Evolutionary conservation across 1,140 invertebrate species (phyloP).

Genomic region (Megathymus violae): DNA sequence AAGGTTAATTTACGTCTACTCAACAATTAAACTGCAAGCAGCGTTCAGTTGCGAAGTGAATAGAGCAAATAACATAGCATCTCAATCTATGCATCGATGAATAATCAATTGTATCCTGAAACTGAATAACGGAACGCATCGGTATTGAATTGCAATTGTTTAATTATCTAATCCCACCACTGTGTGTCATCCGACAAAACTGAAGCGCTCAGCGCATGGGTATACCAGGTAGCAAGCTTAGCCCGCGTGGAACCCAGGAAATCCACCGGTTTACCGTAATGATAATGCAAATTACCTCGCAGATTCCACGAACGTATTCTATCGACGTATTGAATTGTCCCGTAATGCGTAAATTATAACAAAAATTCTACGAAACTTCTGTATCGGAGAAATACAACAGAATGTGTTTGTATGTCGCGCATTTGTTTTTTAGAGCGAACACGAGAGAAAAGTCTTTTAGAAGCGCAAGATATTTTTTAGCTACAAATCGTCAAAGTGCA

Average conservation of each 20-base stretch:
- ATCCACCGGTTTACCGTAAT: slow-evolving; percentile 21
- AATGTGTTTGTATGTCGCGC: background rate
- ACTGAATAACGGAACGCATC: slow-evolving; percentile 2
- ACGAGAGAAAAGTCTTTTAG: slow-evolving; percentile 27
- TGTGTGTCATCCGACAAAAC: background rate
- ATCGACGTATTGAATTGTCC: slow-evolving; percentile 17
- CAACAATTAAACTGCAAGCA: background rate
- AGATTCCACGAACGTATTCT: slow-evolving; percentile 22
- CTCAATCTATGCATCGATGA: slow-evolving; percentile 1
- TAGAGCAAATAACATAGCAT: background rate
- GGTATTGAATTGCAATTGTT: slow-evolving; percentile 9
- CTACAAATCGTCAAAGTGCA: slow-evolving; percentile 37
- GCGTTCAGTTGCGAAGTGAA: background rate
- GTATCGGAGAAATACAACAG: background rate
- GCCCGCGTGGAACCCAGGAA: slow-evolving; percentile 3
- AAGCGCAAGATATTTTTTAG: slow-evolving; percentile 30
- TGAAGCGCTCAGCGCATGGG: background rate
- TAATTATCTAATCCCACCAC: slow-evolving; percentile 15
- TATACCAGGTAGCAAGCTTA: slow-evolving; percentile 18
- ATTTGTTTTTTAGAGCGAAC: slow-evolving; percentile 19
- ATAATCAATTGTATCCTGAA: slow-evolving; percentile 3
- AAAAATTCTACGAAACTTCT: background rate
- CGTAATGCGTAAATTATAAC: slow-evolving; percentile 4
- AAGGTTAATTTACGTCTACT: background rate
- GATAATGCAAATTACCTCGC: slow-evolving; percentile 19